A percentile compares a stretch with the other conserved stretches of the same genome.
Evolutionary conservation across 2,797 vertebrate species (phyloP).

Genomic region (Tapera naevia): DNA sequence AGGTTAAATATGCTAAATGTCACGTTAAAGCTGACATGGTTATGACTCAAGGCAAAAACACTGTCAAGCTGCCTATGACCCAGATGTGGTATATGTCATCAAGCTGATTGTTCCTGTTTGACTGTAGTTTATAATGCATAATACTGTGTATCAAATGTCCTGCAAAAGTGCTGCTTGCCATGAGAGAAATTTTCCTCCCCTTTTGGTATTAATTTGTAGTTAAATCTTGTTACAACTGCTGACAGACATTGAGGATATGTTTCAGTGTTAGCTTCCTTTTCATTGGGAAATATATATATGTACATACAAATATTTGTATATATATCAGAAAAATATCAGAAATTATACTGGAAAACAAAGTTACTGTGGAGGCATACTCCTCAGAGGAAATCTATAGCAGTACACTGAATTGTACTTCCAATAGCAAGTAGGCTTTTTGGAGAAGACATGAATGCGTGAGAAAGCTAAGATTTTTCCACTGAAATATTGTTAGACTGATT

Average conservation of each 20-base stretch:
- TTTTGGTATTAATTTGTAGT: background rate
- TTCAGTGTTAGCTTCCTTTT: background rate
- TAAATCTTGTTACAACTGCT: background rate
- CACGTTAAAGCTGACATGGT: conserved; percentile 50
- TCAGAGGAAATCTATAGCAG: background rate
- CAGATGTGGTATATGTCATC: conserved; percentile 51
- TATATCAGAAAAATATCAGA: background rate
- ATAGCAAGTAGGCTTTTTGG: background rate
- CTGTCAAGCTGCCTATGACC: conserved; percentile 42
- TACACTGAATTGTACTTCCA: background rate
- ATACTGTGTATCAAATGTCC: conserved; percentile 34
- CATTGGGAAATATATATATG: background rate
- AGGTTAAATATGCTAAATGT: conserved; percentile 60
- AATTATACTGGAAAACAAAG: background rate
- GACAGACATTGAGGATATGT: background rate
- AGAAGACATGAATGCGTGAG: background rate
- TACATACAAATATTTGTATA: background rate
- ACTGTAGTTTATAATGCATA: background rate
- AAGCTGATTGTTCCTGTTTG: conserved; percentile 38
- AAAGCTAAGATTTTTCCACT: background rate
- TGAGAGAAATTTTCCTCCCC: background rate
- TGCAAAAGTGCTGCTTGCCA: background rate
- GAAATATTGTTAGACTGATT: background rate
- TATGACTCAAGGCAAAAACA: conserved; percentile 35
- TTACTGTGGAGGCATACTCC: background rate